Evolutionary conservation across 2,888 invertebrate genomes (phyloP).

Genomic region (Drymonia ruficornis): DNA sequence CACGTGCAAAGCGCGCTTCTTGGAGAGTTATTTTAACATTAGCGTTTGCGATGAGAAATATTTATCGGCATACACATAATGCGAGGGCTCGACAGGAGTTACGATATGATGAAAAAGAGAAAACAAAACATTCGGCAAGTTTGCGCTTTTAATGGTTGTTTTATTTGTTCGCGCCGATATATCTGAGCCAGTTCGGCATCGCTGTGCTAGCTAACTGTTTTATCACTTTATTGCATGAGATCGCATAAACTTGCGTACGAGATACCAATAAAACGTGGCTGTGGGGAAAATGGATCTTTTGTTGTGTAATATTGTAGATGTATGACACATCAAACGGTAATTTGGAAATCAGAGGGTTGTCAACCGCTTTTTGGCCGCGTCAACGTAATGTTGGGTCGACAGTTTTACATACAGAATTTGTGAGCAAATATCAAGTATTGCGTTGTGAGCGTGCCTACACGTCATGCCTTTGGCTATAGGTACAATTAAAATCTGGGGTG

Average conservation of each 20-base stretch:
- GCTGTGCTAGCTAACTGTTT: constrained; percentile 79
- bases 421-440: neutral
- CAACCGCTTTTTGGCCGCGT: constrained; percentile 8
- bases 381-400: neutral
- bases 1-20: constrained; percentile 17
- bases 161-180: constrained; percentile 79
- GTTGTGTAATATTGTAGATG: constrained; percentile 24
- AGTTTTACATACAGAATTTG: neutral
- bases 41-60: constrained; percentile 39
- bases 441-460: too few relatives aligned
- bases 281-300: constrained; percentile 55
- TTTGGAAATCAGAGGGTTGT: constrained; percentile 27
- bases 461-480: too few relatives aligned
- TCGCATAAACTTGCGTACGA: constrained; percentile 74
- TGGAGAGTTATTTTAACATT: constrained; percentile 37
- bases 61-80: constrained; percentile 47
- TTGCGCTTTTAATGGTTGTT: constrained; percentile 75
- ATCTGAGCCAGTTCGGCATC: constrained; percentile 70
- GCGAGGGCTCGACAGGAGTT: constrained; percentile 46
- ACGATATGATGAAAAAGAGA: constrained; percentile 64
- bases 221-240: constrained; percentile 83
- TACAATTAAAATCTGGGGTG: too few relatives aligned
- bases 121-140: constrained; percentile 75
- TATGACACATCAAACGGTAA: constrained; percentile 16
- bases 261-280: constrained; percentile 72